These are phyloP conservation scores for Xyrauchen texanus DNA, from an alignment of 2,113 vertebrate species.

Conservation along the genomic window DNA sequence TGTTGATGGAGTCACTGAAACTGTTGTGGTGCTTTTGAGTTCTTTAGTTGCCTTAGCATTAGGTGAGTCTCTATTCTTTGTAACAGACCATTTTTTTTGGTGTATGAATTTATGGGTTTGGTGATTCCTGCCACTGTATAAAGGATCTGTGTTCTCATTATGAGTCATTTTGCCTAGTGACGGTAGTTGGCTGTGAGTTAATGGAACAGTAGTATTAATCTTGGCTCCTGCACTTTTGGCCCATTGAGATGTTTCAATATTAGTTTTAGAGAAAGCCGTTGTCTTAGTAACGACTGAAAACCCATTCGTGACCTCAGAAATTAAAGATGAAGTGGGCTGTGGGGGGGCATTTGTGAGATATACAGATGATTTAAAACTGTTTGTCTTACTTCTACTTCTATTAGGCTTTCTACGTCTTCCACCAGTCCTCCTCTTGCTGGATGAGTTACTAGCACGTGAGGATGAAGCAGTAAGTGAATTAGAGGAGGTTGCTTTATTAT, in stretches of 20 bases:
- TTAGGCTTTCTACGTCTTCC: constrained; percentile 76
- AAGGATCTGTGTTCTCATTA: constrained; percentile 53
- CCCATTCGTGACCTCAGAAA: constrained; percentile 25
- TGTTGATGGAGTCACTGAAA: constrained; percentile 44
- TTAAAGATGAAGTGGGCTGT: constrained; percentile 33
- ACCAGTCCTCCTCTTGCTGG: constrained; percentile 66
- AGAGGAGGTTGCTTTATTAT: background rate
- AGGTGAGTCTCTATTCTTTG: background rate
- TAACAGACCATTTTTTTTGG: constrained; percentile 34
- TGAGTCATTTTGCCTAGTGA: constrained; percentile 63
- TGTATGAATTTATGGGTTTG: constrained; percentile 39
- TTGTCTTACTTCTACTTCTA: constrained; percentile 65
- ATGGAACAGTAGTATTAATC: constrained; percentile 58
- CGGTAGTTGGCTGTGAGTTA: constrained; percentile 54
- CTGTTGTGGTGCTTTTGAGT: constrained; percentile 37
- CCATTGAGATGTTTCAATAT: constrained; percentile 53
- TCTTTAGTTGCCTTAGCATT: constrained; percentile 8
- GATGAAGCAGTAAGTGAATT: background rate
- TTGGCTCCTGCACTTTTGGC: constrained; percentile 38
- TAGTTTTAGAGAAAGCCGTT: constrained; percentile 30
- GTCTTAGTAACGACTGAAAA: constrained; percentile 8
- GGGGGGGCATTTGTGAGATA: constrained; percentile 39
- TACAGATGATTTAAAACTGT: constrained; percentile 39
- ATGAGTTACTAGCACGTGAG: constrained; percentile 49
- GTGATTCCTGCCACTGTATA: constrained; percentile 33